A percentile compares a stretch with the other conserved stretches of the same genome.
Evolutionary conservation across 2,113 vertebrate species (phyloP).

Genomic region (Sisor rabdophorus): DNA sequence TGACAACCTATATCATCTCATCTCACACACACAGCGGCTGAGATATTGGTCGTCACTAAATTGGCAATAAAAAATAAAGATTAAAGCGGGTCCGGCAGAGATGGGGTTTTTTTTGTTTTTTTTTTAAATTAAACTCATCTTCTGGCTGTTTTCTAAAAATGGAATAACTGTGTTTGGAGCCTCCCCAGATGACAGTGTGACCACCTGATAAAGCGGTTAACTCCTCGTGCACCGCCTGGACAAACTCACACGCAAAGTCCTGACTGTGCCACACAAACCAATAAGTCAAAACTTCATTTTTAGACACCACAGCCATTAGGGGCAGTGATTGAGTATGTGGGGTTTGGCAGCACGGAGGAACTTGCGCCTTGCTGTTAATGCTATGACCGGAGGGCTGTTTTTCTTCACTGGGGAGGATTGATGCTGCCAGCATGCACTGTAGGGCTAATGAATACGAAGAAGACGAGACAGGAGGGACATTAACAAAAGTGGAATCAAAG

Average conservation of each 20-base stretch:
- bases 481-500: conserved; percentile 21
- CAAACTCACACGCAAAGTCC: not conserved
- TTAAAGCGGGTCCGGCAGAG: conserved; percentile 34
- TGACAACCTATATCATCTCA: conserved; percentile 51
- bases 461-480: conserved; percentile 42
- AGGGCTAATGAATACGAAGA: conserved; percentile 51
- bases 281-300: conserved; percentile 18
- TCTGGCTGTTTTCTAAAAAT: conserved; percentile 26
- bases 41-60: conserved; percentile 45
- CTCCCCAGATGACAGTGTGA: not conserved
- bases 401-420: conserved; percentile 47
- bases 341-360: conserved; percentile 32
- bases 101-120: conserved; percentile 3
- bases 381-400: conserved; percentile 46
- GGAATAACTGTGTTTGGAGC: conserved; percentile 27
- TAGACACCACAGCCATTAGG: conserved; percentile 1
- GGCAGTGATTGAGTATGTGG: conserved; percentile 39
- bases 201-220: not conserved
- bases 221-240: not conserved
- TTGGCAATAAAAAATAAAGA: conserved; percentile 54
- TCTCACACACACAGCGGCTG: conserved; percentile 42
- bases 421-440: conserved; percentile 49
- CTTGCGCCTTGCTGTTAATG: conserved; percentile 43
- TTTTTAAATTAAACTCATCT: not conserved
- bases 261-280: not conserved